Evolutionary conservation across 2,888 invertebrate species (phyloP), one percentile per base, ranked within the genome.

Genomic region (Perizoma flavofasciatum): DNA sequence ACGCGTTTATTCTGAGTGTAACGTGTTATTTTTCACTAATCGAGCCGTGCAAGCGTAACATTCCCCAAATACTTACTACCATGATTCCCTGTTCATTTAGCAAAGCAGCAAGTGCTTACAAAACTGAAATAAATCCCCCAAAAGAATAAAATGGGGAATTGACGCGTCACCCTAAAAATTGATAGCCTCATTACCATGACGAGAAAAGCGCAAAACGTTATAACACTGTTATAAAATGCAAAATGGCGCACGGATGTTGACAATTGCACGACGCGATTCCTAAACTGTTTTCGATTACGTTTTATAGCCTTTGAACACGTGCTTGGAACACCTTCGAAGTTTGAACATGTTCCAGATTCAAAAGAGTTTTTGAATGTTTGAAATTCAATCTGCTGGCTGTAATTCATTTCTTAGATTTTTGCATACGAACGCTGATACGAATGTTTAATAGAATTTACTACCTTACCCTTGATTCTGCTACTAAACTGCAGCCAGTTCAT

Each of bases 281-380:
- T 87, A 84, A 90, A 86, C 85, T 81, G 83, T 86, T 86, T 90
- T 84, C 87, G 83, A 90, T 90, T 89, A 88, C 83, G 79, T 81
- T 89, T 89, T 90, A 89, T 86, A 81, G 80, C 77, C 84, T 86
- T 78, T 67, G 74, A 83, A 84, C 78, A 77, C 79, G 79, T 70
- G 78, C 76, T 73, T 35, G 79, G 78, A 71, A 75, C 80, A 79
- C 75, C 74, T 79, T 74, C 72, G 66, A 76, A 64, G 65, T 69
- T 69, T 58, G 51, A 67, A 67, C 50, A 63, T 64, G 67, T 58
- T 67, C 54, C 47, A 55, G 58, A 63, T 66, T 66, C 55, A 53
- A 65, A 69, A 65, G 62, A 60, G 55, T 69, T 58, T 63, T 39
- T 40, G 59, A 59, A 50, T 55, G 56, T 61, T 55, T 48, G 41